Conservation (phyloP, 1,140 invertebrate genomes). For the Bombus consobrinus region DNA sequence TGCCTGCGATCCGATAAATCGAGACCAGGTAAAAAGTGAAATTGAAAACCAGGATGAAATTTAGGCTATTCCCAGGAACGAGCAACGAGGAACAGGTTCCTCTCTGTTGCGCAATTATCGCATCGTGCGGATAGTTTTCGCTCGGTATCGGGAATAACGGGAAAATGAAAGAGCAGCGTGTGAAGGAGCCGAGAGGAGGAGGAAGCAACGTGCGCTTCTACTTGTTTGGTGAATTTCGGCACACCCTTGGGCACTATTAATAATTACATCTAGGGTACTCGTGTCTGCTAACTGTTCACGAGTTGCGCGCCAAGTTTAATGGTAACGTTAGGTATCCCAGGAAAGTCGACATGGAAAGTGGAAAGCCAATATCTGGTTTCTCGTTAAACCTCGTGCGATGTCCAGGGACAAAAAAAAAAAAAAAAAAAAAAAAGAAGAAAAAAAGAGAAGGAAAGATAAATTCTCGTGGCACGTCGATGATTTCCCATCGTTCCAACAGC, state of each 20-base stretch:
- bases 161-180: neutral
- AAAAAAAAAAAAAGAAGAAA: neutral
- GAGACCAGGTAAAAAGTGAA: neutral
- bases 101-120: neutral
- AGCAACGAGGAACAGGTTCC: no score
- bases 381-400: neutral
- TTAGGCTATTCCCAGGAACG: no score
- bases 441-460: neutral
- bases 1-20: slow-evolving; percentile 48
- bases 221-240: slow-evolving; percentile 27
- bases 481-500: neutral
- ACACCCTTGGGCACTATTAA: slow-evolving; percentile 53
- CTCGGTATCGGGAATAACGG: neutral
- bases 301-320: slow-evolving; percentile 30
- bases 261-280: slow-evolving; percentile 48
- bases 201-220: neutral
- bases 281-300: slow-evolving; percentile 44
- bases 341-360: neutral
- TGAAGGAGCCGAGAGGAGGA: neutral
- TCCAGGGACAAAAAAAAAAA: neutral
- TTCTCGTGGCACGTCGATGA: neutral
- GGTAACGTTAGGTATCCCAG: neutral
- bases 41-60: neutral
- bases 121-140: neutral
- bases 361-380: slow-evolving; percentile 26